A percentile compares a stretch with the other conserved stretches of the same genome.
Conservation (phyloP, 2,113 vertebrate genomes). For the Ailuropoda melanoleuca region DNA sequence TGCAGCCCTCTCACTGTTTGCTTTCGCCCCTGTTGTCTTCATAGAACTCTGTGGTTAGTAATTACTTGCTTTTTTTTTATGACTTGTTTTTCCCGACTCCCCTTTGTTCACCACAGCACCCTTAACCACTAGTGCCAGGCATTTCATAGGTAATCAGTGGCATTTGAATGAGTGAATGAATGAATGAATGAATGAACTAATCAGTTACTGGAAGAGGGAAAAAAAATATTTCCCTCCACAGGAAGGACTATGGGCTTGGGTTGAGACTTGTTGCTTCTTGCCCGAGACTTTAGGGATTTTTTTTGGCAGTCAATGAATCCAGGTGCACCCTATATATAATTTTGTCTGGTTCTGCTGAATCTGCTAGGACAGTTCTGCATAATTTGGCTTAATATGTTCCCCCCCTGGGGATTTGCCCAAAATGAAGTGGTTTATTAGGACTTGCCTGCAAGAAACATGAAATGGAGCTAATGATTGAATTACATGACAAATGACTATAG, state of each 20-base stretch:
- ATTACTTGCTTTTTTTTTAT: not conserved
- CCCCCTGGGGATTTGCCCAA: conserved; percentile 52
- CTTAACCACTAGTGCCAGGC: not conserved
- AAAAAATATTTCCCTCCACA: not conserved
- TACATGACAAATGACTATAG: conserved; percentile 62
- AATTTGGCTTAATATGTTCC: conserved; percentile 58
- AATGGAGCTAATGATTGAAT: conserved; percentile 72
- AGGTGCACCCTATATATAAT: conserved; percentile 54
- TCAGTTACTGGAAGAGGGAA: not conserved
- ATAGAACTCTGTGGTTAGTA: not conserved
- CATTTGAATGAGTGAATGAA: not conserved
- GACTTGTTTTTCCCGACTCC: not conserved
- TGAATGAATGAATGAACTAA: not conserved
- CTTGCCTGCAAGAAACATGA: conserved; percentile 55
- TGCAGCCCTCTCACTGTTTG: fast-evolving
- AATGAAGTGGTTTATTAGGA: conserved; percentile 71
- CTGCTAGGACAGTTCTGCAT: conserved; percentile 45
- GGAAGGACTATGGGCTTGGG: not conserved
- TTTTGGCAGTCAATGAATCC: conserved; percentile 26
- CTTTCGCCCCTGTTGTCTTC: not conserved
- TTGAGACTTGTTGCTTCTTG: conserved; percentile 66
- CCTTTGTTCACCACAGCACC: not conserved
- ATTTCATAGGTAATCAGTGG: not conserved
- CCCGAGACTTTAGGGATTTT: not conserved
- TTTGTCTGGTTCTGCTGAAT: conserved; percentile 45